Base-by-base conservation (phyloP, 2,797 vertebrate genomes). In the Capromys pilorides region DNA sequence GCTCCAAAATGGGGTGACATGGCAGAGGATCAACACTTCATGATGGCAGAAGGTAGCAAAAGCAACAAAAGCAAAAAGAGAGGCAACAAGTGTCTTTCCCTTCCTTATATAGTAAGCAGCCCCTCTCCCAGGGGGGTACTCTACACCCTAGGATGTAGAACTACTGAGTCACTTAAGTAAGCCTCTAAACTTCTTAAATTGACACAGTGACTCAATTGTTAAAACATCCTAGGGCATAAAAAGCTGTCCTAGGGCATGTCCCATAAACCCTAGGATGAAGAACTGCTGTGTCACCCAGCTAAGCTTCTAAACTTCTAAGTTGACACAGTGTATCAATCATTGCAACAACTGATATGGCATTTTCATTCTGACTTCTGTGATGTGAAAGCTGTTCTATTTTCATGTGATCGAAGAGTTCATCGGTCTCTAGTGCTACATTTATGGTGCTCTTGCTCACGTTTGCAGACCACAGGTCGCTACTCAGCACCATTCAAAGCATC, bases 291-390 rank as follows among this genome's bases (percentile, higher is more conserved):
- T 69, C 33, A 67, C 66, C 16, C 18, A 8, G 33, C 7, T n/a
- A n/a, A 36, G 66, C 8, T 69, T 36, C 66, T 69, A 69, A 69
- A 69, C 16, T 19, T 36, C n/a, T 16, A 69, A 9, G 18, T 69
- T 69, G 66, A 69, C 33, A 21, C 16, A 69, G 66, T 21, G 1
- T 69, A 28, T 62, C 61, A 62, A 4, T 9, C 24, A 26, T 24
- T 62, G 11, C 7, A 16, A 67, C 66, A 67, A 21, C 14, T 51
- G 19, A 59, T 64, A 62, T 4, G 80, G 31, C 0, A 62, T n/a
- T 51, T 88, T 93, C 39, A 6, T 85, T 94, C 54, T 85, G n/a
- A 82, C 67, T 88, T 95, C 28, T 83, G 3, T 57, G 12, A 79
- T 31, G 16, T 77, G 6, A 86, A 79, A 83, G 6, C 88, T 11